Evolutionary conservation across 2,113 vertebrate species (phyloP).

Genomic region (Capricornis sumatraensis): DNA sequence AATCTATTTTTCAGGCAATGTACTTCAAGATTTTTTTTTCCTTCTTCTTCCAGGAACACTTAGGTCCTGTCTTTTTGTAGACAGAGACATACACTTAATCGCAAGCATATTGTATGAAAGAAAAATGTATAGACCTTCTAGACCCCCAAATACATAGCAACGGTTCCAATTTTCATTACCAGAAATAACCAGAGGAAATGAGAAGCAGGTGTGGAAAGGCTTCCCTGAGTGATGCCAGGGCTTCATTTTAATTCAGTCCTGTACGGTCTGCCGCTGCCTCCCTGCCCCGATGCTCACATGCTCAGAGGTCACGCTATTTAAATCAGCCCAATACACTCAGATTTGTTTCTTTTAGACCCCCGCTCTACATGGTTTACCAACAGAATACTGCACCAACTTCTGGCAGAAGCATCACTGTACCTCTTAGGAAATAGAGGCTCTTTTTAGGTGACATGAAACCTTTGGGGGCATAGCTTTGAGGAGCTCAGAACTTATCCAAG

Average conservation of each 20-base stretch:
- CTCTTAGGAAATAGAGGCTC: slow-evolving; percentile 45
- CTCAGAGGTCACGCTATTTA: slow-evolving; percentile 70
- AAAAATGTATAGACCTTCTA: slow-evolving; percentile 75
- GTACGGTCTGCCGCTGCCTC: slow-evolving; percentile 63
- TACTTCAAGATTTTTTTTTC: slow-evolving; percentile 15
- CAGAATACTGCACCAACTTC: slow-evolving; percentile 59
- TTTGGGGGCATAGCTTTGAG: not conserved
- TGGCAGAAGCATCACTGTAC: slow-evolving; percentile 30
- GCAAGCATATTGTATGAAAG: slow-evolving; percentile 70
- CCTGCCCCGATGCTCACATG: slow-evolving; percentile 34
- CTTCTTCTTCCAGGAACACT: slow-evolving; percentile 69
- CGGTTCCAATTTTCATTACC: slow-evolving; percentile 80
- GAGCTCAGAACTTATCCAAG: slow-evolving; percentile 66
- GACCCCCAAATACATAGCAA: slow-evolving; percentile 72
- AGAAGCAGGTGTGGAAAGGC: slow-evolving; percentile 83
- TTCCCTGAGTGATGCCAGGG: slow-evolving; percentile 78
- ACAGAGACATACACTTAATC: slow-evolving; percentile 74
- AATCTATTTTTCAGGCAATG: slow-evolving; percentile 10
- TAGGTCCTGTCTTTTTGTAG: slow-evolving; percentile 62
- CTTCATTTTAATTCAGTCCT: slow-evolving; percentile 74
- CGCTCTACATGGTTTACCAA: slow-evolving; percentile 52
- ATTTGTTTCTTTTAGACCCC: slow-evolving; percentile 59
- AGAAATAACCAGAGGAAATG: slow-evolving; percentile 85
- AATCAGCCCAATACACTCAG: slow-evolving; percentile 66
- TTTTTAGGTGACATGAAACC: slow-evolving; percentile 47